Evolutionary conservation across 2,113 vertebrate genomes (phyloP), one percentile per base, ranked within the genome.

Genomic region (Nothobranchius kuhntae): DNA sequence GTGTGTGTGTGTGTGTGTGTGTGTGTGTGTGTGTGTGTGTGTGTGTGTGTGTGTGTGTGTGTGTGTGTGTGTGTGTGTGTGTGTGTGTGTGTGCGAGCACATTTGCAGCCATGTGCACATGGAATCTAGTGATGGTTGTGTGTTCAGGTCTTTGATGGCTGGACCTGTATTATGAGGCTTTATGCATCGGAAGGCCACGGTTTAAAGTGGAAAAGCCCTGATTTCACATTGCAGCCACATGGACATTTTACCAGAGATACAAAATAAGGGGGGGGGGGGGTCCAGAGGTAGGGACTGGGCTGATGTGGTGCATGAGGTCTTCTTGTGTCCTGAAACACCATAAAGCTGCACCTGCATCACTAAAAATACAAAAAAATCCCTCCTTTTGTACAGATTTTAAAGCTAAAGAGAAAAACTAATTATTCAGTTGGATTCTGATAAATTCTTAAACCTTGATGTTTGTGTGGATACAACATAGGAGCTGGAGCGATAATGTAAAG

Each of bases 81-180:
- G 61, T 30, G 40, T 2, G 59, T 69, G 68, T 40, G 61, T 35
- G 14, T 69, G 58, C 21, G 21, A 1, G 21, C 21, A 1, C 21
- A 21, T 3, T 30, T 30, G 30, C 30, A 30, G 2, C 30, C 30
- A 30, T 65, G 80, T 61, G 68, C 48, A 24, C 6, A 51, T 65
- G 61, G 73, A 30, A 73, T 61, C 80, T 58, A 56, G 71, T 63
- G 76, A 76, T 55, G 75, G 77, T 73, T 88, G 73, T 50, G 53
- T 24, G 26, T 70, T 77, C 51, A 67, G 57, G 73, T 79, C 81
- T 86, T 89, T 87, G 87, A 90, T 82, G 83, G 70, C 65, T 53
- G 57, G 71, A 74, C n/a, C 10, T 66, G 63, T 65, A 62, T 84
- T 80, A 77, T 51, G 61, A n/a, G 50, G 81, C 66, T 81, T 78